phyloP scores from a whole-genome alignment of 2,113 vertebrate genomes.

The Pelvicachromis taeniatus region DNA sequence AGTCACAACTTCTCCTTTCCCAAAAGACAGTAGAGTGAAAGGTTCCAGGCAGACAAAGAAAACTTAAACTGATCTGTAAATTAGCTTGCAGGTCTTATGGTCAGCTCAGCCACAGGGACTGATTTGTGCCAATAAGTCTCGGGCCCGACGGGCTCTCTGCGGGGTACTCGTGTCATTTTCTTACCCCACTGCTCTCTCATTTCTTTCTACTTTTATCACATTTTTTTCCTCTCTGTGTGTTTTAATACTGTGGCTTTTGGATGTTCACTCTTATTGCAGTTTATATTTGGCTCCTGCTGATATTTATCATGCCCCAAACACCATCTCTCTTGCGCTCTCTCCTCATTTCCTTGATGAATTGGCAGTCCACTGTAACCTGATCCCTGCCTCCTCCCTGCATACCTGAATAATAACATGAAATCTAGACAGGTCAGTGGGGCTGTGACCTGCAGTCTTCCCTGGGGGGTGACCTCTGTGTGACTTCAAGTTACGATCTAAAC shows the following conservation, averaged over 20 bases:
- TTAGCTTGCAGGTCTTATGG: constrained; percentile 5
- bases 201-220: not conserved
- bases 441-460: constrained; percentile 15
- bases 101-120: not conserved
- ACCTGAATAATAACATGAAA: constrained; percentile 55
- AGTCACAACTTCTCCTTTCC: not conserved
- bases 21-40: not conserved
- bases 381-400: constrained; percentile 23
- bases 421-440: constrained; percentile 19
- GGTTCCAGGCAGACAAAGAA: constrained; percentile 4
- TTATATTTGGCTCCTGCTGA: constrained; percentile 13
- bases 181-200: not conserved
- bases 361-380: constrained; percentile 24
- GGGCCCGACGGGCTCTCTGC: constrained; percentile 4
- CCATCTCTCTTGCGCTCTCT: not conserved
- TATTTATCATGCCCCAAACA: constrained; percentile 23
- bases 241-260: constrained; percentile 20
- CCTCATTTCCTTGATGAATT: constrained; percentile 16
- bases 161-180: not conserved
- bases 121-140: constrained; percentile 28
- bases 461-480: constrained; percentile 34
- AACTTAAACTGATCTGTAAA: constrained; percentile 33
- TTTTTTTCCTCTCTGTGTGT: not conserved
- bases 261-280: not conserved
- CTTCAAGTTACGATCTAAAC: constrained; percentile 40